These are phyloP conservation scores for Falcunculus frontatus DNA, from an alignment of 2,113 vertebrate species.

Conservation along the genomic window DNA sequence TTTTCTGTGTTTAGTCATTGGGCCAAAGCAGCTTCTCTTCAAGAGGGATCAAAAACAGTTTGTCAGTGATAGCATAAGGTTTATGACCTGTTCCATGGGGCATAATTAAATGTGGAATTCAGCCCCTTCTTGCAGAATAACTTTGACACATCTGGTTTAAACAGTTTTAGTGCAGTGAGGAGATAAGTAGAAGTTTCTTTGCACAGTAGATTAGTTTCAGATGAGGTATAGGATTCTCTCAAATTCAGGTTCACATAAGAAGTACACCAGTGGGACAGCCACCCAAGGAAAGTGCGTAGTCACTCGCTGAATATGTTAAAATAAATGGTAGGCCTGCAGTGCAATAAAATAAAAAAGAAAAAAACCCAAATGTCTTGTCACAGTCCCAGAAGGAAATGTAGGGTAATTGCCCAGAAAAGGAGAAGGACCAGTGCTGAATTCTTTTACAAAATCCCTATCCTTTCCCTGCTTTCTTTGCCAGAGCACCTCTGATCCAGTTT, in stretches of 20 bases:
- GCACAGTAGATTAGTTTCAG: conserved; percentile 51
- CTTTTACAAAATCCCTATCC: conserved; percentile 21
- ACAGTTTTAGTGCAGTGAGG: neutral
- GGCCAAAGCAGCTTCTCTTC: conserved; percentile 24
- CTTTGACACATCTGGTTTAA: conserved; percentile 61
- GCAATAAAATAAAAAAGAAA: neutral
- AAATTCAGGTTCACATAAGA: conserved; percentile 1
- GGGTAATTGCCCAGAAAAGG: neutral
- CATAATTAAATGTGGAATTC: conserved; percentile 57
- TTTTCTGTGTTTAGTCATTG: conserved; percentile 8
- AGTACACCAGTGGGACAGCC: neutral
- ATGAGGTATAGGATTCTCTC: conserved; percentile 14
- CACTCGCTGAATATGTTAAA: neutral
- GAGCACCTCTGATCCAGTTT: conserved; percentile 36
- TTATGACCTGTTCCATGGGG: conserved; percentile 38
- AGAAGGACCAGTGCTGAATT: conserved; percentile 11
- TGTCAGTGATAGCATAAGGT: conserved; percentile 35
- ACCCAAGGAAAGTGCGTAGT: neutral
- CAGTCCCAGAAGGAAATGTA: neutral
- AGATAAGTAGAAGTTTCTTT: conserved; percentile 51
- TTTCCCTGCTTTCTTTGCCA: conserved; percentile 31
- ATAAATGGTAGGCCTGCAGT: neutral
- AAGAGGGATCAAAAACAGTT: conserved; percentile 22
- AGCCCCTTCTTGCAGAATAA: conserved; percentile 31
- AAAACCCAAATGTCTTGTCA: neutral